Percentiles rank a stretch among this genome's conserved stretches.
These are phyloP conservation scores for Pao palembangensis DNA, from an alignment of 2,113 vertebrate genomes.

Conservation along the genomic window DNA sequence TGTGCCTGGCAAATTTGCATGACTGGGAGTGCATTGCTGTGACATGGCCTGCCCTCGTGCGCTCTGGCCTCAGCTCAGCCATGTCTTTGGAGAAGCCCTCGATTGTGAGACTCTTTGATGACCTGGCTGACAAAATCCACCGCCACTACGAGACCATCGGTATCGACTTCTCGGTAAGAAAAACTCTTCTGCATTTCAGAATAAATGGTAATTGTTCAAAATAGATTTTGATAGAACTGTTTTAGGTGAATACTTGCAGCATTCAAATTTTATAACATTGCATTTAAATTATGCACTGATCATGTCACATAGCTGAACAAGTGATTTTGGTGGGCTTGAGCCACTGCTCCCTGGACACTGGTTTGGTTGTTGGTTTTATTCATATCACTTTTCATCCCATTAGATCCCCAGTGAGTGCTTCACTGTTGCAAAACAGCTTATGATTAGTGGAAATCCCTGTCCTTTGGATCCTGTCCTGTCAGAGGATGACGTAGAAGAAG, in stretches of 20 bases:
- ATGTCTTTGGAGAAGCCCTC: slow-evolving; percentile 98
- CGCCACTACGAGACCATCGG: slow-evolving; percentile 96
- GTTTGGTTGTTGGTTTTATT: not conserved
- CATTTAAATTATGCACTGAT: too few species aligned
- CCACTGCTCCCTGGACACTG: not conserved
- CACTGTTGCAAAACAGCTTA: slow-evolving; percentile 77
- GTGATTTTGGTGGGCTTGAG: not conserved
- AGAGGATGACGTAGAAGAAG: slow-evolving; percentile 77
- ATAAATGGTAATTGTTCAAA: not conserved
- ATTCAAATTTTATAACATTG: too few species aligned
- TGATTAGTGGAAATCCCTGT: slow-evolving; percentile 71
- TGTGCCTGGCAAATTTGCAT: slow-evolving; percentile 92
- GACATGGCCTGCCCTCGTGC: slow-evolving; percentile 92
- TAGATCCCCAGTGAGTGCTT: slow-evolving; percentile 83
- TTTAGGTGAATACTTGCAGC: too few species aligned
- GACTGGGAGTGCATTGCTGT: slow-evolving; percentile 95
- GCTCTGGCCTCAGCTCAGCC: slow-evolving; percentile 89
- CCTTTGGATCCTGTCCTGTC: slow-evolving; percentile 62
- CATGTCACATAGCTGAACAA: not conserved
- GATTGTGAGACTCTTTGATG: slow-evolving; percentile 93
- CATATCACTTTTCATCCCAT: not conserved
- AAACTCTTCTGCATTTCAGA: not conserved
- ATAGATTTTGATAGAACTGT: not conserved
- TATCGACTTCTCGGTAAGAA: slow-evolving; percentile 87
- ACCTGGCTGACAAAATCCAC: slow-evolving; percentile 95